phyloP scores from a whole-genome alignment of 1,140 invertebrate genomes.

The Cepaea nemoralis region DNA sequence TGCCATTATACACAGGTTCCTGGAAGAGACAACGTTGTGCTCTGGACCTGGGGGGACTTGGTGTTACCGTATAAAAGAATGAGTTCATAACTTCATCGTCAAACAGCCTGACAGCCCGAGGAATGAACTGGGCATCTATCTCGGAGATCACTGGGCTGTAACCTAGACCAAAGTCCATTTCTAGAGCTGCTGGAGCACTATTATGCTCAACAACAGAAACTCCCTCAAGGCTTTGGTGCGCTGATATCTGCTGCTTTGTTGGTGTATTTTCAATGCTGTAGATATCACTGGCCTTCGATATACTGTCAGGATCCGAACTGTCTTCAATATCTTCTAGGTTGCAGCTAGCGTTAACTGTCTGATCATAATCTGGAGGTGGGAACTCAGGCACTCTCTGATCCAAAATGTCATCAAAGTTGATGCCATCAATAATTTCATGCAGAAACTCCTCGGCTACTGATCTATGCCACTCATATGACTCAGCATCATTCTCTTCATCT shows the following conservation, averaged over 20 bases:
- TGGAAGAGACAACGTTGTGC: slow-evolving; percentile 24
- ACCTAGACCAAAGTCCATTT: not conserved
- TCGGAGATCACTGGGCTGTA: not conserved
- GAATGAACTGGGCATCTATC: slow-evolving; percentile 8
- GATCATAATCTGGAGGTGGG: not conserved
- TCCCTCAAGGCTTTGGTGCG: not conserved
- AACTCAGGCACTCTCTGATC: not conserved
- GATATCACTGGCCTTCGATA: not conserved
- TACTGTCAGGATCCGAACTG: not conserved
- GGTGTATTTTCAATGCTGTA: not conserved
- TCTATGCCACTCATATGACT: slow-evolving; percentile 8
- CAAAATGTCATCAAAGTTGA: slow-evolving; percentile 7
- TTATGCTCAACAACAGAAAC: not conserved
- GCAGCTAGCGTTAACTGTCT: not conserved
- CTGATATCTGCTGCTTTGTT: not conserved
- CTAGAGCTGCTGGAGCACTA: not conserved
- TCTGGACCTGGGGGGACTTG: not conserved
- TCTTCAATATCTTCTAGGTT: not conserved
- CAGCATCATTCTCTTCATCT: not conserved
- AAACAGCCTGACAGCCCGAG: not conserved
- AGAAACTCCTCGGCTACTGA: slow-evolving; percentile 20
- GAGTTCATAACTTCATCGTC: slow-evolving; percentile 3
- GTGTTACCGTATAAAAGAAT: not conserved
- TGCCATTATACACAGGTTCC: not conserved
- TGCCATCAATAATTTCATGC: slow-evolving; percentile 1